Base-by-base conservation (phyloP, 2,888 invertebrate genomes). In the Phlogophora meticulosa region DNA sequence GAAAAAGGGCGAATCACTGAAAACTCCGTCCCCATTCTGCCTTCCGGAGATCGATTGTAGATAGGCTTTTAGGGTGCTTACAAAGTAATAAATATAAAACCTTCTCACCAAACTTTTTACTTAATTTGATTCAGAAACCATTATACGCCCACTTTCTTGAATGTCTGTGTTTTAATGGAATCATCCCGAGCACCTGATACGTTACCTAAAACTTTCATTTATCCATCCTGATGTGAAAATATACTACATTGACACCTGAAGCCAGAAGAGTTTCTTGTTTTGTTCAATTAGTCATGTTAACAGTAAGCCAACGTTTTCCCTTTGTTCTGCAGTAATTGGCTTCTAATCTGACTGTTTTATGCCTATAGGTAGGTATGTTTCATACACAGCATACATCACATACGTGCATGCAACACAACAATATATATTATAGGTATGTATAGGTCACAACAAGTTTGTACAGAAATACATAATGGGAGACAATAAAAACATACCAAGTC, bases 281-380 rank as follows among this genome's bases (percentile, higher is more conserved):
- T 43, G 24, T 48, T 22, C 43, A 24, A 45, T 77, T 72, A 72
- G 17, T 63, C 36, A 78, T 52, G 51, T 52, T 48, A 20, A 56
- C 36, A 34, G 15, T 15, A 46, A 57, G 62, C 48, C 78, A 72
- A 71, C 15, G 34, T 53, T 61, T 53, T 57, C 20, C 28, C 28
- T 62, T 73, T 48, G 61, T 73, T 61, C 43, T 52, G 17, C 48
- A 72, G 57, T 72, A 57, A 71, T 73, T 62, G 72, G 48, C 43
- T 57, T 46, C 28, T 32, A 51, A 61, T 57, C 38, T 24, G 22
- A 48, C 13, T 34, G 46, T 57, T 22, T 56, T 52, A 56, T 57
- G 38, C 24, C 36, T 55, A 22, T 57, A 28, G n/a, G n/a, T n/a
- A n/a, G n/a, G n/a, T n/a, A n/a, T n/a, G n/a, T n/a, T n/a, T n/a